Evolutionary conservation across 2,113 vertebrate species (phyloP).

Genomic region (Lophotis ruficrista): DNA sequence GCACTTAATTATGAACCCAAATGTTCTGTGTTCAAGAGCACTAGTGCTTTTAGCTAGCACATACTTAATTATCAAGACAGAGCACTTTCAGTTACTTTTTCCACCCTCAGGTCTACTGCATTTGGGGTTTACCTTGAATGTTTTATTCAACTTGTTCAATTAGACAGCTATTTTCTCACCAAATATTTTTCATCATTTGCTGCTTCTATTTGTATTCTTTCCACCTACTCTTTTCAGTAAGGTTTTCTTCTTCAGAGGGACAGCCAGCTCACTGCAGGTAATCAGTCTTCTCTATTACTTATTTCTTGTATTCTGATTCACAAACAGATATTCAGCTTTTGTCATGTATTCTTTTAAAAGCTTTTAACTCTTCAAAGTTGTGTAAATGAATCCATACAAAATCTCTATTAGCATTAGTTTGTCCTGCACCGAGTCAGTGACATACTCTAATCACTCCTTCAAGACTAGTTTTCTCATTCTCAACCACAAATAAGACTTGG

Average conservation of each 20-base stretch:
- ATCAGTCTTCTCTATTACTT: neutral
- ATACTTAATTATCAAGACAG: neutral
- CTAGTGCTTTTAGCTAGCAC: neutral
- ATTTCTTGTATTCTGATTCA: neutral
- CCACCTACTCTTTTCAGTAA: neutral
- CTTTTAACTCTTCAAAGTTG: neutral
- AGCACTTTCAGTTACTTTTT: neutral
- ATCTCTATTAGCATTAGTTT: neutral
- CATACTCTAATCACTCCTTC: neutral
- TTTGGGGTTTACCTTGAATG: neutral
- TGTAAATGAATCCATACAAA: neutral
- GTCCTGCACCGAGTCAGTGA: neutral
- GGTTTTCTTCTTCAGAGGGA: neutral
- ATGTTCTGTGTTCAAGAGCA: neutral
- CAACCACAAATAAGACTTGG: neutral
- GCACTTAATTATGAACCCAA: neutral
- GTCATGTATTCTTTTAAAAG: neutral
- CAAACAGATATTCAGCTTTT: neutral
- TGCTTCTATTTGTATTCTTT: neutral
- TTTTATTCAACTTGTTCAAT: neutral
- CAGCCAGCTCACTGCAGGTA: neutral
- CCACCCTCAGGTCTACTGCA: neutral
- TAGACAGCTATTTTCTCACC: neutral
- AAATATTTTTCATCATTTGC: neutral
- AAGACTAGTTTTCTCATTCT: neutral